Conservation (phyloP, 2,888 invertebrate species). For the Apamea epomidion region DNA sequence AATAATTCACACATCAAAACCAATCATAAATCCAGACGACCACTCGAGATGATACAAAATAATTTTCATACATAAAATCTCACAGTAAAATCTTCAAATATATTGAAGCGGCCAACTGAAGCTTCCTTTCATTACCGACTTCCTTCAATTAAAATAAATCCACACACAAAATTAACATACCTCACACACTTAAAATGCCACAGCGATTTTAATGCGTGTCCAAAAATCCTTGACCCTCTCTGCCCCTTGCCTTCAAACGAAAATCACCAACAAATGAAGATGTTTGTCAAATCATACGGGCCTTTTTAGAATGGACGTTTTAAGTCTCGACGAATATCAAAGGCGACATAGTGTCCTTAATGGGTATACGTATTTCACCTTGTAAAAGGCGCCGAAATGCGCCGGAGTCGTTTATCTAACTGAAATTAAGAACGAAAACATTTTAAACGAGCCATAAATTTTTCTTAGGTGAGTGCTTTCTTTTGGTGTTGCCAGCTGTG, state of each 20-base stretch:
- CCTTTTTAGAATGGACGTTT: constrained; percentile 75
- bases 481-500: constrained; percentile 78
- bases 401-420: constrained; percentile 83
- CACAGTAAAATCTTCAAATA: constrained; percentile 68
- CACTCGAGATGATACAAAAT: constrained; percentile 43
- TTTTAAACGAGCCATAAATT: constrained; percentile 86
- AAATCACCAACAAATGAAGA: constrained; percentile 50
- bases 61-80: constrained; percentile 51
- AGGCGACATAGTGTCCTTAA: constrained; percentile 76
- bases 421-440: constrained; percentile 88
- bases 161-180: constrained; percentile 82
- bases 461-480: constrained; percentile 80
- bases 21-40: constrained; percentile 37
- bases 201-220: constrained; percentile 65
- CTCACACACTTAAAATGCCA: constrained; percentile 80
- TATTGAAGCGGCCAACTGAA: constrained; percentile 62
- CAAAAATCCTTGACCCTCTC: constrained; percentile 68
- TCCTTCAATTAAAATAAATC: constrained; percentile 82
- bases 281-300: constrained; percentile 50
- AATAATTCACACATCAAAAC: constrained; percentile 42
- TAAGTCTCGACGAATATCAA: constrained; percentile 73
- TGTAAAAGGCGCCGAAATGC: constrained; percentile 85
- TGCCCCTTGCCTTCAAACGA: constrained; percentile 17
- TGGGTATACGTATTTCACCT: constrained; percentile 83
- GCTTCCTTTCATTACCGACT: constrained; percentile 76